Evolutionary conservation across 2,797 vertebrate genomes (phyloP).

Genomic region (Fratercula arctica): DNA sequence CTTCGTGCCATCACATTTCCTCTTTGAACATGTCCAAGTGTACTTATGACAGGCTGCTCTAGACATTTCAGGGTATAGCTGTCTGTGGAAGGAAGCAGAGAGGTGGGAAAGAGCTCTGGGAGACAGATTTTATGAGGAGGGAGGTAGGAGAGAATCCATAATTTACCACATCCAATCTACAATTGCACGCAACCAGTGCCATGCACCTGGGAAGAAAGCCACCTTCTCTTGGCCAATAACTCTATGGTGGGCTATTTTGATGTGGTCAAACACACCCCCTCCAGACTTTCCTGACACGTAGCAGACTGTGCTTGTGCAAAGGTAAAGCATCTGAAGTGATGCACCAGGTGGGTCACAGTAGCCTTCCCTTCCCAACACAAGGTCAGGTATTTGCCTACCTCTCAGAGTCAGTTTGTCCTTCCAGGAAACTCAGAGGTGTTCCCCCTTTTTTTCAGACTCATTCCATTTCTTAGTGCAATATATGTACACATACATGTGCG

Average conservation of each 20-base stretch:
- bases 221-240: background rate
- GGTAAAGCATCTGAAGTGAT: background rate
- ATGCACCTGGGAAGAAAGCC: background rate
- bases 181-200: background rate
- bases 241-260: background rate
- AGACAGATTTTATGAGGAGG: background rate
- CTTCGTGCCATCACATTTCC: fast-evolving
- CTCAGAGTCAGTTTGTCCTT: background rate
- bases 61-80: background rate
- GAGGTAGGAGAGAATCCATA: background rate
- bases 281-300: background rate
- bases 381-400: background rate
- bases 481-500: background rate
- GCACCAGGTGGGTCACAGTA: background rate
- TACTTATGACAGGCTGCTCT: background rate
- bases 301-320: background rate
- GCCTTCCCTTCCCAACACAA: background rate
- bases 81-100: background rate
- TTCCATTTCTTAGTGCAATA: background rate
- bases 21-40: background rate
- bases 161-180: background rate
- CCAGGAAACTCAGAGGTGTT: background rate
- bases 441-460: background rate
- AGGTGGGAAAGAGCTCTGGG: background rate
- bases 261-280: too few relatives aligned